Evolutionary conservation across 1,140 invertebrate genomes (phyloP), one percentile per base, ranked within the genome.

Genomic region (Cyrtorhinus lividipennis): DNA sequence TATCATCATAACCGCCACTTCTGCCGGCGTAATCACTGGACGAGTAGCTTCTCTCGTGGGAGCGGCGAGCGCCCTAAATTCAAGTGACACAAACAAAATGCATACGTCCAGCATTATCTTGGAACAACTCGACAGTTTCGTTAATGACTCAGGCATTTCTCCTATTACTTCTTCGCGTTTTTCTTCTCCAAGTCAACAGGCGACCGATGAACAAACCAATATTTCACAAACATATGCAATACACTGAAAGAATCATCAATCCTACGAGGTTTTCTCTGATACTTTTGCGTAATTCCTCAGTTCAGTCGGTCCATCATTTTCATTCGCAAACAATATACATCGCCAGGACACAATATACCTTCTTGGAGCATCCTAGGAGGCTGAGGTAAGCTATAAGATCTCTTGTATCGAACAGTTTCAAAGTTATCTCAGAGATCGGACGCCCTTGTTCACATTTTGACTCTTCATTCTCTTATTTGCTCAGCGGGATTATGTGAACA

Each of bases 1-100:
- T 63, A 57, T 63, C 13, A 24, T 3, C 15, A 53, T 57, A 63
- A n/a, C n/a, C n/a, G n/a, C n/a, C n/a, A 45, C 62, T 63, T 53
- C 62, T 46, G 18, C 48, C 30, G n/a, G 46, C 24, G 23, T 63
- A 48, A 20, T 45, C 56, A 24, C 57, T 24, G 18, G 57, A 25
- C 15, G 57, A 24, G 23, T 56, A 63, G 27, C 62, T 63, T 45
- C 62, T 56, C 26, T 63, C 62, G 45, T 63, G 48, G 20, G 62
- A 63, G 56, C 62, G 56, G 30, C 62, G 53, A n/a, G 62, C 15
- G 25, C 46, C 62, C 62, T 63, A 53, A 12, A 57, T 20, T 2
- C 25, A 24, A 57, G 12, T 18, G 48, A 63, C 23, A 53, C n/a
- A 48, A 15, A 46, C 22, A 38, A 61, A 38, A 61, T 8, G 10